Base-by-base conservation (phyloP, 2,113 vertebrate genomes). In the Martes martes region DNA sequence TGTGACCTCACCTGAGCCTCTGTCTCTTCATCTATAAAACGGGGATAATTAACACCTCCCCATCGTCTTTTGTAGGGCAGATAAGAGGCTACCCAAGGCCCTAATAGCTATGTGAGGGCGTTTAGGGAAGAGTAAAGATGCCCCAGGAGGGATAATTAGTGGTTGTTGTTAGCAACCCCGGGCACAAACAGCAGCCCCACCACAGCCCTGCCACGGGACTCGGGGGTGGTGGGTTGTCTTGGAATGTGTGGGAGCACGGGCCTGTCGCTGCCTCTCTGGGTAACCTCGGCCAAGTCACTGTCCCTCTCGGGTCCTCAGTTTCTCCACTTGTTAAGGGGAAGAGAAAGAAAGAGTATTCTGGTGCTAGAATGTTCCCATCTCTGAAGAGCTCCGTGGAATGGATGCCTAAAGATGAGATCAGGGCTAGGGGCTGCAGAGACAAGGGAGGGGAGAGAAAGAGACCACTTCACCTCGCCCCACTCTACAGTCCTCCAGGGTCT, bases 41-140 rank as follows among this genome's bases (percentile, higher is more conserved):
- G 3, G 63, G 19, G 85, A 59, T 98, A 96, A 98, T 98, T 92
- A 97, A 83, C 74, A 42, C 92, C 95, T 96, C 90, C 92, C 81
- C 61, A 15, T 76, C 1, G 6, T 65, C 86, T 82, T 93, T 91
- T 69, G 91, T 74, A 93, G 94, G 93, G 84, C 90, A 67, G 98
- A 71, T 76, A 82, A 83, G 89, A 96, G 84, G 94, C 88, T 85
- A 76, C 50, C 76, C 42, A 50, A 63, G 45, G 91, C 86, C 94
- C 94, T 97, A 95, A 98, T 88, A 96, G 95, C 94, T 94, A 89
- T n/a, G 1, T 16, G 95, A 89, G 61, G 94, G 92, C 39, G 24
- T 92, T 71, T 6, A 52, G 83, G 94, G 84, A 96, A 95, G 90
- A 91, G 36, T 1, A 9, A 61, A 89, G 92, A 65, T 78, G 96